Percentiles rank a stretch among this genome's conserved stretches.
phyloP scores from a whole-genome alignment of 2,113 vertebrate genomes.

The Heterocephalus glaber region DNA sequence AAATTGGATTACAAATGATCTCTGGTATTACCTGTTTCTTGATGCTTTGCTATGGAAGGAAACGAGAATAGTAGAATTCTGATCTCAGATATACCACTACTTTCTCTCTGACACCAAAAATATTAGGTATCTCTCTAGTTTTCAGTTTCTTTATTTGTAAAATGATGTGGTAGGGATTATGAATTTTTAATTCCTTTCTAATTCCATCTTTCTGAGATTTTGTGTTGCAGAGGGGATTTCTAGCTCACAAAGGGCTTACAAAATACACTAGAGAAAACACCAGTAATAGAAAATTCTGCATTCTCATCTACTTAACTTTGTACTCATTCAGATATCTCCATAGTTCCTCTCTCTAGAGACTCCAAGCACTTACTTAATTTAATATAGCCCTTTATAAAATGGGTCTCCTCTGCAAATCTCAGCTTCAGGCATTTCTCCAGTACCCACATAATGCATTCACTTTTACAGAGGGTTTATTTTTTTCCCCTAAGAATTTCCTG shows the following conservation, averaged over 20 bases:
- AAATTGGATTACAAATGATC: neutral
- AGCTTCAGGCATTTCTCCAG: constrained; percentile 55
- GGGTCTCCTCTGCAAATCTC: constrained; percentile 60
- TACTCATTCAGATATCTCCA: constrained; percentile 57
- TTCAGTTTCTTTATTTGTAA: neutral
- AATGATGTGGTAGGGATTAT: neutral
- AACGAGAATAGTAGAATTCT: neutral
- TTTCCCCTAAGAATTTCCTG: constrained; percentile 43
- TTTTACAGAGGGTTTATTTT: constrained; percentile 35
- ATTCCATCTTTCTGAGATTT: neutral
- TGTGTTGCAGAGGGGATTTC: neutral
- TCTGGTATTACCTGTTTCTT: neutral
- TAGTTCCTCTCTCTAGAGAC: constrained; percentile 46
- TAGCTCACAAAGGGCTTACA: neutral
- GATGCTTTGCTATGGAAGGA: neutral
- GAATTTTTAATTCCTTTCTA: neutral
- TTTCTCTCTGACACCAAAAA: neutral
- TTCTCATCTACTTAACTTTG: constrained; percentile 50
- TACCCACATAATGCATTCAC: constrained; percentile 30
- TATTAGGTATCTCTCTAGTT: neutral
- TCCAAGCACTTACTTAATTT: constrained; percentile 65
- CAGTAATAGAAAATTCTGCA: constrained; percentile 26
- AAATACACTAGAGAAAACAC: neutral
- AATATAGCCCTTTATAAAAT: constrained; percentile 71
- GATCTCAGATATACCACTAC: neutral